These are phyloP conservation scores for Homalodisca vitripennis DNA, from an alignment of 1,140 invertebrate genomes.

Conservation along the genomic window DNA sequence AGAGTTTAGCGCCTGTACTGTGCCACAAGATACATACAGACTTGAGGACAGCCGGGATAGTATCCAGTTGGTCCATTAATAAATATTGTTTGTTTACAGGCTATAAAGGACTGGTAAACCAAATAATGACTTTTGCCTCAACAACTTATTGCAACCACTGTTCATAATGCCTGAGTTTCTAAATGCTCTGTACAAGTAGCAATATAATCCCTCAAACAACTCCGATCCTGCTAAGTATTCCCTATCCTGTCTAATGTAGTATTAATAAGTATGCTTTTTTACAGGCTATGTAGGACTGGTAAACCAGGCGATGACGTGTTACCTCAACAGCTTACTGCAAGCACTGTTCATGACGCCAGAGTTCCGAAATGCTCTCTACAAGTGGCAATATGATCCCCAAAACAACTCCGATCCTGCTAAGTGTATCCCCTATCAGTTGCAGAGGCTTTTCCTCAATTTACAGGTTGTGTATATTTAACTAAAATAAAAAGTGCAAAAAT, in stretches of 20 bases:
- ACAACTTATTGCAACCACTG: conserved; percentile 84
- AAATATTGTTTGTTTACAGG: too few species aligned
- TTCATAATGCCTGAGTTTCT: conserved; percentile 96
- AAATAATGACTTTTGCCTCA: conserved; percentile 93
- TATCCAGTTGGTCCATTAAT: too few species aligned
- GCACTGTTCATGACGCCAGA: conserved; percentile 94
- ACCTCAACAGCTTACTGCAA: conserved; percentile 88
- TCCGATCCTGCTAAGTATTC: conserved; percentile 66
- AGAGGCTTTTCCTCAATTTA: conserved; percentile 83
- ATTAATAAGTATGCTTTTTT: too few species aligned
- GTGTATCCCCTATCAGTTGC: conserved; percentile 85
- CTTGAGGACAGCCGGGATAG: too few species aligned
- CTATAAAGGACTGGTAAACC: conserved; percentile 88
- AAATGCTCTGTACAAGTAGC: conserved; percentile 87
- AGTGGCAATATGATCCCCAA: conserved; percentile 74
- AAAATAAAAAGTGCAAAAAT: too few species aligned
- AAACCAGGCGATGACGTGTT: conserved; percentile 95
- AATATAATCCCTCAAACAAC: conserved; percentile 65
- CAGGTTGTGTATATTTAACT: too few species aligned
- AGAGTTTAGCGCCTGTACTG: too few species aligned
- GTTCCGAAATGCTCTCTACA: conserved; percentile 87
- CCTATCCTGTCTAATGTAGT: too few species aligned
- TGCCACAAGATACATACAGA: too few species aligned
- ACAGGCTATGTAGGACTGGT: conserved; percentile 81
- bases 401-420: conserved; percentile 59